phyloP scores from a whole-genome alignment of 1,140 invertebrate genomes.

The Spodoptera frugiperda region DNA sequence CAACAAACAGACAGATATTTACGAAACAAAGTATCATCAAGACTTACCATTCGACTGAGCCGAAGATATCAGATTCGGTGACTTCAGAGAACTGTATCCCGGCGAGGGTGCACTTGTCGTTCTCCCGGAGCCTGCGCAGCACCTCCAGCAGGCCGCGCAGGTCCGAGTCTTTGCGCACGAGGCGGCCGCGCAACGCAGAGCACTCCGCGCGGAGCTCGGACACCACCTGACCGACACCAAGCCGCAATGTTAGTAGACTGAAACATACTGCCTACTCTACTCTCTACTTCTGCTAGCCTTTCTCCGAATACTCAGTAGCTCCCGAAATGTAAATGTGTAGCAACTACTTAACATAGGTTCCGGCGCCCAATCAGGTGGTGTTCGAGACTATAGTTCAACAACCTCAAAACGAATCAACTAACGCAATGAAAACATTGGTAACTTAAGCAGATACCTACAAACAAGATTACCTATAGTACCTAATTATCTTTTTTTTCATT shows the following conservation, averaged over 20 bases:
- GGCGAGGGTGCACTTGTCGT: conserved; percentile 69
- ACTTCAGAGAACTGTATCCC: conserved; percentile 80
- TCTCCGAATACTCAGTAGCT: no score
- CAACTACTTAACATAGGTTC: no score
- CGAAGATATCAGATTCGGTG: conserved; percentile 79
- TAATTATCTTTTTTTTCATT: no score
- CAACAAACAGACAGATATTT: no score
- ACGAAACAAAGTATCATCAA: background rate
- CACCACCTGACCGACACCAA: conserved; percentile 61
- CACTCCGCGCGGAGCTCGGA: conserved; percentile 69
- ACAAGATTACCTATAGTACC: no score
- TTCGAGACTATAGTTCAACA: conserved; percentile 14
- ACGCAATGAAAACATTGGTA: no score
- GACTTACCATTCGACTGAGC: conserved; percentile 68
- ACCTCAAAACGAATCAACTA: background rate
- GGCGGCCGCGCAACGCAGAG: conserved; percentile 75
- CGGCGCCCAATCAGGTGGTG: conserved; percentile 28
- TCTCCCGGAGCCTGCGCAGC: conserved; percentile 73
- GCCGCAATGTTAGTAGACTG: background rate
- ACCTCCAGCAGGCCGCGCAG: conserved; percentile 75
- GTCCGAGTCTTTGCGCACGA: conserved; percentile 74
- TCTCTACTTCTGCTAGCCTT: no score
- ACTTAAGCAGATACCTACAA: no score
- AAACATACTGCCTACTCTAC: no score
- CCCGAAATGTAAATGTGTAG: no score